Evolutionary conservation across 2,113 vertebrate genomes (phyloP), one percentile per base, ranked within the genome.

Genomic region (Syngnathoides biaculeatus): DNA sequence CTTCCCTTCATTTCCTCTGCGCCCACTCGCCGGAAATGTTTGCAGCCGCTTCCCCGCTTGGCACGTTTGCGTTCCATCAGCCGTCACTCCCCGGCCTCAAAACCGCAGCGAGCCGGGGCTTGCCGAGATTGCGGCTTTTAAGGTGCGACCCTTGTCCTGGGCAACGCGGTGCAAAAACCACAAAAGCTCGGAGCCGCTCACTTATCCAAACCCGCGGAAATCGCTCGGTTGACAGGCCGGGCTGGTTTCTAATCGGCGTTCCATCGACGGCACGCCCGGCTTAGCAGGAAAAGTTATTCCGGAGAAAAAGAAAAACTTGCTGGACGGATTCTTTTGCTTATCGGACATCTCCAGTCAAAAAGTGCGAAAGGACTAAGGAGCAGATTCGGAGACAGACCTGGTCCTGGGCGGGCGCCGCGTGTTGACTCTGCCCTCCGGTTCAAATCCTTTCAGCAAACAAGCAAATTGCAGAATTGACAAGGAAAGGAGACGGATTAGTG

Each of bases 251-350:
- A 55, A 55, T 55, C 0, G 5, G 14, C 26, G 24, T 5, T 22
- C 11, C 13, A 55, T 14, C 52, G 14, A 4, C 13, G 22, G 24
- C 11, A 1, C 52, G 12, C 52, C 24, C 9, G 9, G n/a, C 13
- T 55, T 55, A 2, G 8, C 2, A 4, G 48, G 20, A 35, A 35
- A 6, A 35, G 6, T 3, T 3, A 2, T 35, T 35, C 30, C 13
- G 13, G 22, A 4, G 22, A 0, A 4, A 4, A 26, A 5, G 0
- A 5, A 26, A 13, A 12, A 3, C n/a, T 4, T 15, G 5, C 22
- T 26, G 24, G 52, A 55, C 22, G 26, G 22, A 55, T 4, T 55
- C 1, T 2, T 55, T 55, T 26, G 52, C 52, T 26, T 24, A 24
- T 53, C 52, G 1, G 47, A 50, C 47, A 52, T 20, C 19, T 50